A percentile compares a stretch with the other conserved stretches of the same genome.
Conservation (phyloP, 2,888 invertebrate genomes). For the Stenoptilia bipunctidactyla region DNA sequence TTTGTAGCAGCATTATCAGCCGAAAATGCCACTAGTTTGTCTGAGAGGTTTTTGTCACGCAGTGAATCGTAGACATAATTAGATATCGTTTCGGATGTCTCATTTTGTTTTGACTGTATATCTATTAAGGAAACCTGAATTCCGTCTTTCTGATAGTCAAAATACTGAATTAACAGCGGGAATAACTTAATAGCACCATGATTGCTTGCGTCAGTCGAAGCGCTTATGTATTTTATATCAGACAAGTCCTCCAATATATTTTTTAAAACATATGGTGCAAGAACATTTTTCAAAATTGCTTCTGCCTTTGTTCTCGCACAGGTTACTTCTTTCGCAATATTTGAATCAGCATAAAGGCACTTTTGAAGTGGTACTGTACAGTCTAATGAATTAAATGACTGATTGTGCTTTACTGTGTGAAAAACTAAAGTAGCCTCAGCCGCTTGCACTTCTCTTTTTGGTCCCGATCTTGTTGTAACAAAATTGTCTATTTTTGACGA, state of each 20-base stretch:
- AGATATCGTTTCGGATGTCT: too few species aligned
- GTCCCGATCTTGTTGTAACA: not conserved
- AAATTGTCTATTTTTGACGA: not conserved
- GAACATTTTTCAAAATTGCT: constrained; percentile 2
- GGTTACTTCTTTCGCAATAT: constrained; percentile 2
- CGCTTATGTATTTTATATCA: constrained; percentile 2
- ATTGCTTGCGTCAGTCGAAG: constrained; percentile 3
- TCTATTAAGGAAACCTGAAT: constrained; percentile 1
- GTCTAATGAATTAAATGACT: constrained; percentile 3
- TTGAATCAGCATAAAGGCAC: constrained; percentile 3
- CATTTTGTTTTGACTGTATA: not conserved
- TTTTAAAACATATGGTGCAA: constrained; percentile 2
- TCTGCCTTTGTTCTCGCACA: constrained; percentile 2
- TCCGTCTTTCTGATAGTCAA: constrained; percentile 1
- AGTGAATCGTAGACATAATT: too few species aligned
- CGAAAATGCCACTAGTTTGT: too few species aligned
- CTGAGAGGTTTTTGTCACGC: too few species aligned
- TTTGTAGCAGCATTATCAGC: too few species aligned
- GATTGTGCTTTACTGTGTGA: constrained; percentile 2
- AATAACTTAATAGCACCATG: constrained; percentile 4
- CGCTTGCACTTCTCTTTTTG: constrained; percentile 1
- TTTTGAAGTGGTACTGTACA: constrained; percentile 3
- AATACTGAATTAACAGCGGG: constrained; percentile 2
- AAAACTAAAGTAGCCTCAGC: constrained; percentile 3
- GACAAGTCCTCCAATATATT: constrained; percentile 1